Percentiles rank a stretch among this genome's conserved stretches.
These are phyloP conservation scores for Acanthoscelides obtectus DNA, from an alignment of 2,888 invertebrate species.

Conservation along the genomic window DNA sequence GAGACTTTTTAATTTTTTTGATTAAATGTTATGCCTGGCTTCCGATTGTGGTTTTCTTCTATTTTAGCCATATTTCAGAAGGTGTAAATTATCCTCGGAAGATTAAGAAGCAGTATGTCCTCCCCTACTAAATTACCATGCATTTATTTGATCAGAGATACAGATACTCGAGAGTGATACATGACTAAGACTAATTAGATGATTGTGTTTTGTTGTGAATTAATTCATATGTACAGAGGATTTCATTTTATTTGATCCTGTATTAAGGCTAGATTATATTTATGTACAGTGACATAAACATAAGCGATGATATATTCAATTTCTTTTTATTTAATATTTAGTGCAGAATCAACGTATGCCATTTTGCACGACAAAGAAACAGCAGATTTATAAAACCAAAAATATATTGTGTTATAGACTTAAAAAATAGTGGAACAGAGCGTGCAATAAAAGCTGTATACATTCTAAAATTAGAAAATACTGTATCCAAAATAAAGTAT, in stretches of 20 bases:
- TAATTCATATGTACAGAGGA: not conserved
- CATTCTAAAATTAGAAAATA: not conserved
- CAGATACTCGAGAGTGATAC: not conserved
- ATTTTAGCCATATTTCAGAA: no score
- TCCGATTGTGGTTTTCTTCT: no score
- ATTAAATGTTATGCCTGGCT: no score
- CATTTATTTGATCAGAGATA: not conserved
- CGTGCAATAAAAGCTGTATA: not conserved
- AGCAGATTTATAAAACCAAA: not conserved
- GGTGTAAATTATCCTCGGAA: no score
- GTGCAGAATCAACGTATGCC: no score
- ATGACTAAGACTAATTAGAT: not conserved
- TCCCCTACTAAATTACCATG: no score
- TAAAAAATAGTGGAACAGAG: not conserved
- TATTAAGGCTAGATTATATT: not conserved
- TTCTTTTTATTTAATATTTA: no score
- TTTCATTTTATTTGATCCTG: not conserved
- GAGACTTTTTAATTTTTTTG: no score
- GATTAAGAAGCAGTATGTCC: no score
- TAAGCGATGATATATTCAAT: no score
- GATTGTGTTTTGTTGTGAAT: not conserved
- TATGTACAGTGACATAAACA: no score
- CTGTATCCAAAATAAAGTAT: conserved; percentile 1
- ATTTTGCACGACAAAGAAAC: not conserved
- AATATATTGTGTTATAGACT: not conserved